These are phyloP conservation scores for Melinaea menophilus DNA, from an alignment of 2,888 invertebrate species.

Conservation along the genomic window DNA sequence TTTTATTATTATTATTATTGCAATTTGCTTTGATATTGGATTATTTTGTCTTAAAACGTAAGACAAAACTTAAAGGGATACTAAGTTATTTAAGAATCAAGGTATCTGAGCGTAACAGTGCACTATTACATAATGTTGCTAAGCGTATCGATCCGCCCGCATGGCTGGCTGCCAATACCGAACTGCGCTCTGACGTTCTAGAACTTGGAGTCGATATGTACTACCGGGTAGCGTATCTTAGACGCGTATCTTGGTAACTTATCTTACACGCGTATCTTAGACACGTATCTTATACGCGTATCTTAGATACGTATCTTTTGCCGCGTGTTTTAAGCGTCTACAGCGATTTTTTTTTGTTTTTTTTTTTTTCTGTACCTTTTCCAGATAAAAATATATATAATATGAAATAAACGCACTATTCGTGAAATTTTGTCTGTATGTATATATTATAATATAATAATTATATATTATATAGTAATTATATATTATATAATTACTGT, in stretches of 20 bases:
- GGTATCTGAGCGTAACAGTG: constrained; percentile 35
- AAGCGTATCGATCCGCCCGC: constrained; percentile 63
- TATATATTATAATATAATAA: no score
- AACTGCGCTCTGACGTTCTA: constrained; percentile 52
- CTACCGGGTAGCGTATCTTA: constrained; percentile 9
- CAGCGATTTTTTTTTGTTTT: not conserved
- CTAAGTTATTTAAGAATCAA: constrained; percentile 15
- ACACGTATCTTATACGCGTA: constrained; percentile 10
- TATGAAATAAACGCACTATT: no score
- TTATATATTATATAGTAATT: no score
- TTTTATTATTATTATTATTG: no score
- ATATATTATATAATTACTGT: no score
- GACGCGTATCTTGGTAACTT: not conserved
- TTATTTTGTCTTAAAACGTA: no score
- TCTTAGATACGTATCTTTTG: not conserved
- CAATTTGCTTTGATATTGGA: no score
- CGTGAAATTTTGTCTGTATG: no score
- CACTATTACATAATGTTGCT: constrained; percentile 62
- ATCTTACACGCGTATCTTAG: constrained; percentile 7
- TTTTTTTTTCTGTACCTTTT: no score
- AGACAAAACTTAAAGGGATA: no score
- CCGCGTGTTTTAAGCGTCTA: not conserved
- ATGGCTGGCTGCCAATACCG: constrained; percentile 70
- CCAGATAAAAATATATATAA: no score
- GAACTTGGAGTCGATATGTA: constrained; percentile 42